Conservation (phyloP, 2,113 vertebrate genomes). For the Rhinoderma darwinii region DNA sequence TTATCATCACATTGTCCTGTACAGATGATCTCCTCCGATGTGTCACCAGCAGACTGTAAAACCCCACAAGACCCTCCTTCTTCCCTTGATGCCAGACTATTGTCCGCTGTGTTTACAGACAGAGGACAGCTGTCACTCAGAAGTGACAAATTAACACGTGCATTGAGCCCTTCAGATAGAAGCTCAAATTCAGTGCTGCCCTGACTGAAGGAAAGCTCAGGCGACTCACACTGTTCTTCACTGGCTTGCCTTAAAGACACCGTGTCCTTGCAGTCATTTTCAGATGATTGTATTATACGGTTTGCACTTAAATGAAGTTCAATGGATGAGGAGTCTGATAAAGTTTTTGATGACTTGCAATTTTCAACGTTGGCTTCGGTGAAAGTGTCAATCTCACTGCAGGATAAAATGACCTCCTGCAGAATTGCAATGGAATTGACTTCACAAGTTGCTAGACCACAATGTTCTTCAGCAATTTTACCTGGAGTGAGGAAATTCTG, state of each 20-base stretch:
- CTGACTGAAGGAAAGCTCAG: background rate
- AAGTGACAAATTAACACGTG: constrained; percentile 16
- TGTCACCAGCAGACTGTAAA: background rate
- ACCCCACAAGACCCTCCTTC: background rate
- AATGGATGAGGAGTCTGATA: background rate
- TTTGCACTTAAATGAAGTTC: background rate
- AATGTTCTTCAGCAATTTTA: background rate
- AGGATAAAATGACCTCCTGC: background rate
- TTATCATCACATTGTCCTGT: background rate
- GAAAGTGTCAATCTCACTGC: background rate
- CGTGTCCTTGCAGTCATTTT: background rate
- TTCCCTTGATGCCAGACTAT: background rate
- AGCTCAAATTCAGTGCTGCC: constrained; percentile 29
- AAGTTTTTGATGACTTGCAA: constrained; percentile 3
- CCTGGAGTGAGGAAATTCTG: background rate
- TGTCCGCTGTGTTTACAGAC: constrained; percentile 15
- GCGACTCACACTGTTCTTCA: background rate
- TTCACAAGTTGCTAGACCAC: background rate
- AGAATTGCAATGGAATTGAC: background rate
- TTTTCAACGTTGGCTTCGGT: background rate
- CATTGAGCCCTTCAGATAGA: constrained; percentile 57
- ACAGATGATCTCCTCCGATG: background rate
- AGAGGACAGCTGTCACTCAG: constrained; percentile 23
- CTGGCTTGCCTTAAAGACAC: background rate
- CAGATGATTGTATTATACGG: background rate